Base-by-base conservation (phyloP, 2,797 vertebrate species). In the Siniperca obscura region DNA sequence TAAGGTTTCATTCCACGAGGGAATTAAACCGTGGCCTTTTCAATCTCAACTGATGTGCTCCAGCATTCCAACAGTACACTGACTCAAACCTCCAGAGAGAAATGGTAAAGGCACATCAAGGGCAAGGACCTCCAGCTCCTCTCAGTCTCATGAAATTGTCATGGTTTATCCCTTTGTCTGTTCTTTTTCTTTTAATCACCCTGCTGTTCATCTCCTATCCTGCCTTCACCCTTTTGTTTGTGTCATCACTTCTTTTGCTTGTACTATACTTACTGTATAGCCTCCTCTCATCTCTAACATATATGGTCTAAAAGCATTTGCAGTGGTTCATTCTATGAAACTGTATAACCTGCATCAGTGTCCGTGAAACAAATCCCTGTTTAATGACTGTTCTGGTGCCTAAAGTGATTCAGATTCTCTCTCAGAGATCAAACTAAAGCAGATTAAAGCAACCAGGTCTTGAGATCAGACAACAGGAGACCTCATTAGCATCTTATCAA, bases 401-500 rank as follows among this genome's bases (percentile, higher is more conserved):
- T 61, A 27, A 30, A 34, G 12, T 74, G 46, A 75, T 84, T 73
- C 55, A 38, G 7, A 69, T 70, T 80, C 62, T 74, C 50, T 60
- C 42, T 36, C n/a, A 72, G 46, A 17, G 66, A 78, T 70, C 55
- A 81, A 68, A 74, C 21, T 12, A 34, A 85, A 85, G 64, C 65
- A 70, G 66, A 84, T 75, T 80, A 81, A 76, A 79, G 53, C 76
- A 42, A 65, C 40, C 40, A 38, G 30, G 60, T 84, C 40, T 60
- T 50, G 25, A 76, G 36, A 80, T 66, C 70, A 62, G 71, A 85
- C 70, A 82, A 73, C 57, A 80, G 19, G 52, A 78, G n/a, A 74
- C 38, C 50, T 85, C 67, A 86, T 90, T 86, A 88, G 60, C 82
- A 82, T 76, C 48, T 70, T 70, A 80, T 78, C 72, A 71, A 11